Evolutionary conservation across 2,888 invertebrate species (phyloP), one percentile per base, ranked within the genome.

Genomic region (Melanotus villosus): DNA sequence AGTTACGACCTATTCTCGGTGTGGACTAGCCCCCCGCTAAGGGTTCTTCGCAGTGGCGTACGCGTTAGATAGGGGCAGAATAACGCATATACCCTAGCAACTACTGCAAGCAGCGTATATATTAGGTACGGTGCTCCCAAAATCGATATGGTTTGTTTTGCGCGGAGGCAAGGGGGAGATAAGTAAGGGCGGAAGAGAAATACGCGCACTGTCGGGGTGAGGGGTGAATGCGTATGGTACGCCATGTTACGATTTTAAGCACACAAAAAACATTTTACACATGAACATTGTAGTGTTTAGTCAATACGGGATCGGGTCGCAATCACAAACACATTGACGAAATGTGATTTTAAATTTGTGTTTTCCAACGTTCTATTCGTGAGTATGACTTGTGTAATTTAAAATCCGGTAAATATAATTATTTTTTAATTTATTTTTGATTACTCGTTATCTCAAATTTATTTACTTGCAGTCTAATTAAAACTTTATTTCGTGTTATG

Each of bases 141-240:
- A 85, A 85, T 85, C 85, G 85, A 85, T 85, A 85, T 82, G 83
- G 84, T 84, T 83, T 84, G 84, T 85, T 85, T 84, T 83, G 80
- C 78, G 80, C 78, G 81, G 81, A 75, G 79, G 73, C 68, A 68
- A 71, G 71, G 69, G 68, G 72, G 63, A 68, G 69, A 77, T 75
- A 79, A 76, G 78, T 80, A 79, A 79, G 80, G 79, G 80, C 80
- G 81, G 80, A 81, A 81, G 79, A 78, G 80, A 77, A 80, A 79
- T 78, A 78, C 78, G 76, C 80, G 79, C 76, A 76, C 74, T 75
- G 78, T 75, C 76, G 77, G 78, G 79, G 78, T 75, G 77, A 72
- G 78, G 76, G 76, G 77, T 70, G 76, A 79, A 75, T 81, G 80
- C 80, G 81, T 81, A 80, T 83, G 84, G 83, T 84, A 84, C 84